These are phyloP conservation scores for Archaeoteleia sp. DNA, from an alignment of 2,888 invertebrate genomes.

Conservation along the genomic window DNA sequence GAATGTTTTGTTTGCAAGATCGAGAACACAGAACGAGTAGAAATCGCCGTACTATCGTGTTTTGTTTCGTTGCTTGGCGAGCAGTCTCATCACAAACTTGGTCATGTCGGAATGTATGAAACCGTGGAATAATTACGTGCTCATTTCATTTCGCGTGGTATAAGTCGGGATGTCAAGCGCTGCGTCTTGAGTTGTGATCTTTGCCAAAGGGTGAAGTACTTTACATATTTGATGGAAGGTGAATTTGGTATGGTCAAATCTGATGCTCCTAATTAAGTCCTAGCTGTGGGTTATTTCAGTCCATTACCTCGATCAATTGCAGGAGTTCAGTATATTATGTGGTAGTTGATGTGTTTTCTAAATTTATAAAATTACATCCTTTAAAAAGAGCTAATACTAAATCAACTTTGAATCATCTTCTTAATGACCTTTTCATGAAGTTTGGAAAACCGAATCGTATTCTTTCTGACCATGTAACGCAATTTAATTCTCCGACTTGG, in stretches of 20 bases:
- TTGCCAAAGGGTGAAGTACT: conserved; percentile 7
- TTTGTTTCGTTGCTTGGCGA: not conserved
- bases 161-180: not conserved
- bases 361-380: too few species aligned
- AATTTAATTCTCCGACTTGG: conserved; percentile 41
- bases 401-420: conserved; percentile 19
- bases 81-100: not conserved
- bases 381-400: too few species aligned
- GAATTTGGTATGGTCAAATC: conserved; percentile 11
- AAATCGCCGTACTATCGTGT: too few species aligned
- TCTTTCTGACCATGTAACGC: conserved; percentile 32
- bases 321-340: conserved; percentile 37
- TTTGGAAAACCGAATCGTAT: conserved; percentile 28
- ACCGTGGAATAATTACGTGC: not conserved
- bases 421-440: not conserved
- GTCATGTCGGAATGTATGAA: conserved; percentile 7
- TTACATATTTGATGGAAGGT: not conserved
- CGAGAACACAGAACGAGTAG: too few species aligned
- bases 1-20: too few species aligned
- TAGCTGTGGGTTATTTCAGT: conserved; percentile 43
- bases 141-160: conserved; percentile 1
- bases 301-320: conserved; percentile 29
- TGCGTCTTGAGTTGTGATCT: conserved; percentile 3
- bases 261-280: conserved; percentile 11
- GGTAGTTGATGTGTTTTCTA: too few species aligned